Base-by-base conservation (phyloP, 2,797 vertebrate species). In the Borostomias antarcticus region DNA sequence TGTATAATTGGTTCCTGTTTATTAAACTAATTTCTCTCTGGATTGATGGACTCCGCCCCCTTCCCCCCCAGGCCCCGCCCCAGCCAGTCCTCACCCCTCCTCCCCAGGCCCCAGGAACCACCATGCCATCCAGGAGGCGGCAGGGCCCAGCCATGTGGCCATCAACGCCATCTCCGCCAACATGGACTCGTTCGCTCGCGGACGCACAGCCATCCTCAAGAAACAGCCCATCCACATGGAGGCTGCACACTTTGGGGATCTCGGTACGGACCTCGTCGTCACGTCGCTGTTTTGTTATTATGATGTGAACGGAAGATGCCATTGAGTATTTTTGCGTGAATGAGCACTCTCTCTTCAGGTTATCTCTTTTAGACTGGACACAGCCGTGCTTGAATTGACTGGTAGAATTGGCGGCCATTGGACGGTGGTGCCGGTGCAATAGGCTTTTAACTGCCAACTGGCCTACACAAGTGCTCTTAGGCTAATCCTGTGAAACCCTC, bases 211-310 rank as follows among this genome's bases (percentile, higher is more conserved):
- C 71, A 94, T 96, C 59, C 96, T 99, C 81, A 98, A 98, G 86
- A 98, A 98, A 71, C 97, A 98, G 90, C 97, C 96, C 0, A 98
- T 94, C 71, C 96, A 98, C 89, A 98, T 98, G 96, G 98, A 98
- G 86, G 96, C 96, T 1, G 96, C 93, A 26, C 97, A 98, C 84
- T 99, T 98, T 72, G 98, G 98, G 70, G 98, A 99, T 86, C 90
- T 99, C 5, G 98, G 97, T 98, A 95, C 78, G 80, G 52, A 64
- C 17, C 33, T 23, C 8, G 5, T 3, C 2, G 17, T 45, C 61
- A n/a, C n/a, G n/a, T n/a, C n/a, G n/a, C n/a, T n/a, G n/a, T n/a
- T n/a, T n/a, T n/a, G n/a, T n/a, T n/a, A n/a, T n/a, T n/a, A n/a
- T n/a, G n/a, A 26, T 66, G 1, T 30, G 23, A 21, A 29, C 15